Percentiles rank a stretch among this genome's conserved stretches.
These are phyloP conservation scores for Agonopterix heracliana DNA, from an alignment of 2,888 invertebrate genomes.

Conservation along the genomic window DNA sequence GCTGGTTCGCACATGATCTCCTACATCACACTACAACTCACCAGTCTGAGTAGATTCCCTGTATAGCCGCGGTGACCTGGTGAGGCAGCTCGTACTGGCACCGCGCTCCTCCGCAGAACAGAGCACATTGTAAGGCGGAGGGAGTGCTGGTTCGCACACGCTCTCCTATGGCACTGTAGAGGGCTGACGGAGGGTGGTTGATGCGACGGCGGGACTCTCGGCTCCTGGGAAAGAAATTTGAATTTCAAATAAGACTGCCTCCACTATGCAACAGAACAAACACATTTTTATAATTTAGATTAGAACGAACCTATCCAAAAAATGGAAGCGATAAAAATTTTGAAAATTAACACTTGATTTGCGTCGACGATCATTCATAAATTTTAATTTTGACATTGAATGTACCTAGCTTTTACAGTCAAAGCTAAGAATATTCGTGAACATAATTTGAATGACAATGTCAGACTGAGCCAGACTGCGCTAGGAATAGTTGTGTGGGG, in stretches of 20 bases:
- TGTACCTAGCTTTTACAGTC: no score
- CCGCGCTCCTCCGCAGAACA: conserved; percentile 89
- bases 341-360: conserved; percentile 54
- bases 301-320: conserved; percentile 16
- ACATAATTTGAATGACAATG: no score
- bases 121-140: conserved; percentile 83
- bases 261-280: no score
- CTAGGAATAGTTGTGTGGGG: no score
- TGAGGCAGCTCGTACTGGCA: conserved; percentile 88
- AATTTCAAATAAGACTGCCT: no score
- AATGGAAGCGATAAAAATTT: conserved; percentile 53
- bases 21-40: conserved; percentile 45
- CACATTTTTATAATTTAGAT: background rate
- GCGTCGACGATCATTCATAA: conserved; percentile 35
- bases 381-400: conserved; percentile 29
- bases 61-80: conserved; percentile 80
- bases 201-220: conserved; percentile 57
- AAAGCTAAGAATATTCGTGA: no score
- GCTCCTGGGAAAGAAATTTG: conserved; percentile 30
- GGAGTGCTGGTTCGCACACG: conserved; percentile 79
- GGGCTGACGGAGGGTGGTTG: conserved; percentile 57
- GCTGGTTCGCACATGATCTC: conserved; percentile 75
- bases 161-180: conserved; percentile 66
- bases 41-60: conserved; percentile 91
- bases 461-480: no score